Percentiles rank a stretch among this genome's conserved stretches.
Conservation (phyloP, 2,888 invertebrate species). For the Drosophila melanocephala region DNA sequence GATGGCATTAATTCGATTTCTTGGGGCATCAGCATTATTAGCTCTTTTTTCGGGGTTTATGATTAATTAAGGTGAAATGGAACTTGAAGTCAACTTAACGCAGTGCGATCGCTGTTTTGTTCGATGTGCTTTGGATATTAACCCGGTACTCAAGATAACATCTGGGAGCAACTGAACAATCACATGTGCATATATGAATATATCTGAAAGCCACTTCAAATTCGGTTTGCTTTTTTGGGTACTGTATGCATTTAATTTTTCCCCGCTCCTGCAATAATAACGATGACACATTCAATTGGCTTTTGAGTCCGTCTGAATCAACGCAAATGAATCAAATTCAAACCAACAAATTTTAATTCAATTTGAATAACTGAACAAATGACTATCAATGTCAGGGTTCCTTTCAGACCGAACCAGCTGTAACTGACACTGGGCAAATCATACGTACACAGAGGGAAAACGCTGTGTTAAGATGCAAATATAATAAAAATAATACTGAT, state of each 20-base stretch:
- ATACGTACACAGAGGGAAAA: slow-evolving; percentile 4
- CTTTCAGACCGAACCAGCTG: slow-evolving; percentile 40
- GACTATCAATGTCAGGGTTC: slow-evolving; percentile 44
- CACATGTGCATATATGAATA: background rate
- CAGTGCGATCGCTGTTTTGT: background rate
- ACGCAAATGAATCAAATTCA: slow-evolving; percentile 54
- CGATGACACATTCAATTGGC: slow-evolving; percentile 50
- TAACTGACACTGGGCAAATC: slow-evolving; percentile 10
- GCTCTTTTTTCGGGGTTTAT: background rate
- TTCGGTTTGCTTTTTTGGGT: background rate
- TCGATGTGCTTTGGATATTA: background rate
- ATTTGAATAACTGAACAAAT: slow-evolving; percentile 65
- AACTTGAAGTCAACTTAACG: background rate
- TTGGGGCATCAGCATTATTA: slow-evolving; percentile 29
- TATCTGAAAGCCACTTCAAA: background rate
- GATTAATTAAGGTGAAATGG: background rate
- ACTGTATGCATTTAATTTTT: background rate
- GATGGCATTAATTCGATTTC: slow-evolving; percentile 17
- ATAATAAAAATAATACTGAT: background rate
- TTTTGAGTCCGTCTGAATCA: slow-evolving; percentile 1
- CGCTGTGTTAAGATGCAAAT: background rate
- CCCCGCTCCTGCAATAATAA: background rate
- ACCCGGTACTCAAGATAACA: background rate
- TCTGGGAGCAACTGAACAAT: slow-evolving; percentile 6
- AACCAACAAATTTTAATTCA: slow-evolving; percentile 64